Evolutionary conservation across 2,888 invertebrate genomes (phyloP).

Genomic region (Pharmacophagus antenor): DNA sequence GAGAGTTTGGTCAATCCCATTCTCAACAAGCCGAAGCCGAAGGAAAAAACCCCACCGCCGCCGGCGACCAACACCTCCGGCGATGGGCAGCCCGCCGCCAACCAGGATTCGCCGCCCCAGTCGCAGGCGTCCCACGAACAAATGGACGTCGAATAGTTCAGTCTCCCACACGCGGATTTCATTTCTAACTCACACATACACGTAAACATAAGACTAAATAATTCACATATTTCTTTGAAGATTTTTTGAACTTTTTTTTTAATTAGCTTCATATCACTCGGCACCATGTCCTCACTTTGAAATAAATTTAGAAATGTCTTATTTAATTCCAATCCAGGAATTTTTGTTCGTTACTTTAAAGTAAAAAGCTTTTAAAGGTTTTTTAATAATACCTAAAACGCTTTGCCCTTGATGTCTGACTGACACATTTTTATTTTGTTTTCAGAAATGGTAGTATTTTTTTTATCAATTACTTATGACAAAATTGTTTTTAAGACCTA

Average conservation of each 20-base stretch:
- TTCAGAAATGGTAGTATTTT: background rate
- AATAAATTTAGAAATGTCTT: too few species aligned
- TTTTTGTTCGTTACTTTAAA: background rate
- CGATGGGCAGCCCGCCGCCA: slow-evolving; percentile 49
- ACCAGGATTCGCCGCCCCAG: slow-evolving; percentile 40
- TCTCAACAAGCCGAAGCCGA: slow-evolving; percentile 95
- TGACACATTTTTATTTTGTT: background rate
- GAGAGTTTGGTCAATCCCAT: slow-evolving; percentile 85
- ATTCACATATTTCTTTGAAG: slow-evolving; percentile 37
- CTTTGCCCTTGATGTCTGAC: background rate
- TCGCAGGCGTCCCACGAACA: slow-evolving; percentile 49
- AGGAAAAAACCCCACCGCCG: slow-evolving; percentile 78
- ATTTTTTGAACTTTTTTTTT: too few species aligned
- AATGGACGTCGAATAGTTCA: slow-evolving; percentile 72
- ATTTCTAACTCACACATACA: slow-evolving; percentile 25
- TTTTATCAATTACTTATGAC: background rate
- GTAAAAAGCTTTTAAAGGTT: background rate
- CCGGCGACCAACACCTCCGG: slow-evolving; percentile 56
- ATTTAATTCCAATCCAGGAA: background rate
- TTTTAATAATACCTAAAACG: background rate
- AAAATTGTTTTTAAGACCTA: background rate
- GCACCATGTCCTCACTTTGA: too few species aligned
- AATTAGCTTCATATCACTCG: too few species aligned
- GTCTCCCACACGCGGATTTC: background rate
- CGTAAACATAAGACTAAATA: slow-evolving; percentile 45